Conservation (phyloP, 2,888 invertebrate genomes). For the Eulithis testata region DNA sequence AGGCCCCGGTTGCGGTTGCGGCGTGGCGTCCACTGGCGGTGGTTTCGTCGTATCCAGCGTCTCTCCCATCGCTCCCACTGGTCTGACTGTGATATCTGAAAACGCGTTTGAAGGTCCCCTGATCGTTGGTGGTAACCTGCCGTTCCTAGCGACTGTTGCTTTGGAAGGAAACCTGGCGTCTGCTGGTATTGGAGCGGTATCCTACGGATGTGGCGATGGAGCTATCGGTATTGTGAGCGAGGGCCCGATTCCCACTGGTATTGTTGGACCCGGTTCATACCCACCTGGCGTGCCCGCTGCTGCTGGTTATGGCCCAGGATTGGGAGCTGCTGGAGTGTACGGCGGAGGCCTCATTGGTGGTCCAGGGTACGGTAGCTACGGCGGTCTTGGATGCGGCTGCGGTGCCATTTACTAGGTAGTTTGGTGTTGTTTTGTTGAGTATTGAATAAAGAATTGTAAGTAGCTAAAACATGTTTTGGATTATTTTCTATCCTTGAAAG, state of each 20-base stretch:
- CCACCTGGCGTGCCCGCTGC: constrained; percentile 33
- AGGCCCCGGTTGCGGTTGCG: constrained; percentile 40
- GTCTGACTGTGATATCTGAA: constrained; percentile 58
- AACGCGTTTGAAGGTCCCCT: constrained; percentile 59
- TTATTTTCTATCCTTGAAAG: background rate
- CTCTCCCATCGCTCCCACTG: constrained; percentile 56
- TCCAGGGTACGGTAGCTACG: constrained; percentile 20
- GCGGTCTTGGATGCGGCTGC: constrained; percentile 33
- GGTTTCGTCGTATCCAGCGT: constrained; percentile 54
- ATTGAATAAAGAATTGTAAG: constrained; percentile 18
- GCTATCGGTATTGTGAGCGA: constrained; percentile 48
- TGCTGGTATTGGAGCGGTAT: constrained; percentile 53
- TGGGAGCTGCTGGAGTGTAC: constrained; percentile 15
- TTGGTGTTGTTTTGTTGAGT: constrained; percentile 25
- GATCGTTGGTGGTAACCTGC: constrained; percentile 56
- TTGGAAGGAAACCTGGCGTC: constrained; percentile 58
- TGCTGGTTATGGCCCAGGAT: constrained; percentile 22
- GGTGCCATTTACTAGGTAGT: constrained; percentile 22
- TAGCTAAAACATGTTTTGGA: background rate
- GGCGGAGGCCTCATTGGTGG: constrained; percentile 25
- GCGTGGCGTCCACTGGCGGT: constrained; percentile 55
- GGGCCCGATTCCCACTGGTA: constrained; percentile 32
- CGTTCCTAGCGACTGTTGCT: constrained; percentile 59
- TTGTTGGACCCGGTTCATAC: constrained; percentile 29
- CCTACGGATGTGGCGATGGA: constrained; percentile 59